Evolutionary conservation across 1,140 invertebrate genomes (phyloP).

Genomic region (Colletes gigas): DNA sequence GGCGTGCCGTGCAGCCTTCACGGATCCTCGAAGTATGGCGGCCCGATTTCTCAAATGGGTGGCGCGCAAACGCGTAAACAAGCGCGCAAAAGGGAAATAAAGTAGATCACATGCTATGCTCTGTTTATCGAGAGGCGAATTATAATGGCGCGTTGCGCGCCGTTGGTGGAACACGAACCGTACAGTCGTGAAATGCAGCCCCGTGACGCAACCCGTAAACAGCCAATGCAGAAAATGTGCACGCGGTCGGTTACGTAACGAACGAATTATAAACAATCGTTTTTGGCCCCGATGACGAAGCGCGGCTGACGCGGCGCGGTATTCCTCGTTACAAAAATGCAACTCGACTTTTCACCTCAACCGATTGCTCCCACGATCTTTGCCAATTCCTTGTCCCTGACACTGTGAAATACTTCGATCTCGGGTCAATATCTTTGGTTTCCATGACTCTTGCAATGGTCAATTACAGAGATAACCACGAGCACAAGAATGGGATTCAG

Average conservation of each 20-base stretch:
- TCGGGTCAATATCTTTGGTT: background rate
- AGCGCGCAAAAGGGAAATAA: conserved; percentile 26
- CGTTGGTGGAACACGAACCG: background rate
- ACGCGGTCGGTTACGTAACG: conserved; percentile 46
- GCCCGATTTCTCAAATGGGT: conserved; percentile 9
- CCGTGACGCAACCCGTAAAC: conserved; percentile 58
- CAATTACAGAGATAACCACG: too few species aligned
- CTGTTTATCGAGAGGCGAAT: conserved; percentile 24
- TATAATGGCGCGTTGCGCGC: background rate
- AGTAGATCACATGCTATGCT: conserved; percentile 18
- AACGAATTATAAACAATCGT: conserved; percentile 52
- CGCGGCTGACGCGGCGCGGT: background rate
- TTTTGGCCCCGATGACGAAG: too few species aligned
- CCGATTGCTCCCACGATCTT: background rate
- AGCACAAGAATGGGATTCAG: too few species aligned
- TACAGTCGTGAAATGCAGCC: conserved; percentile 22
- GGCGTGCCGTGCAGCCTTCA: too few species aligned
- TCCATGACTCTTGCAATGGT: too few species aligned
- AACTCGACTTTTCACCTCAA: background rate
- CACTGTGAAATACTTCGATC: conserved; percentile 11
- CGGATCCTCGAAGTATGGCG: background rate
- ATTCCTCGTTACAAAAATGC: background rate
- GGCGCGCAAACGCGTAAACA: conserved; percentile 3
- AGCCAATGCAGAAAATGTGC: conserved; percentile 27
- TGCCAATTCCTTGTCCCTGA: conserved; percentile 13